These are phyloP conservation scores for Trachelus troglodyta DNA, from an alignment of 2,888 invertebrate genomes.

Conservation along the genomic window DNA sequence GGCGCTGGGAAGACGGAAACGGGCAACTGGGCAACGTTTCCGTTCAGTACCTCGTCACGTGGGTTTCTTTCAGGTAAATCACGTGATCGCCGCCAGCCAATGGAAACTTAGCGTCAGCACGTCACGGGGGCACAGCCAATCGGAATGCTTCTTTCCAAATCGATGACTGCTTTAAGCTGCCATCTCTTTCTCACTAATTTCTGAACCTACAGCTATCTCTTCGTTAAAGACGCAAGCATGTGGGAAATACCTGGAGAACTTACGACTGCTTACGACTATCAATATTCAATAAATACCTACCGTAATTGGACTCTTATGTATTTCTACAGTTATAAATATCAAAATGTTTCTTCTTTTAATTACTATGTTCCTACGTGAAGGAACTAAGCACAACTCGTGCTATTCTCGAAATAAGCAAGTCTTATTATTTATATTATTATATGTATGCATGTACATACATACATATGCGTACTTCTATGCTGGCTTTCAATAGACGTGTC, in stretches of 20 bases:
- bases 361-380: not conserved
- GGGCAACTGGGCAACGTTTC: conserved; percentile 50
- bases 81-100: conserved; percentile 27
- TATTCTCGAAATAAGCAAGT: not conserved
- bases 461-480: not conserved
- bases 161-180: not conserved
- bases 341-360: not conserved
- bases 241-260: not conserved
- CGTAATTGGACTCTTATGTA: not conserved
- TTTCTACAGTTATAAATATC: not conserved
- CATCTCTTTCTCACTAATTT: not conserved
- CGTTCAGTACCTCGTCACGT: conserved; percentile 34
- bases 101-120: conserved; percentile 23
- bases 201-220: not conserved
- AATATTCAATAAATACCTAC: not conserved
- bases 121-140: conserved; percentile 36
- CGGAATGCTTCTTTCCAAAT: not conserved
- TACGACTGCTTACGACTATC: not conserved
- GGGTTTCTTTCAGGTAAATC: conserved; percentile 24
- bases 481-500: not conserved
- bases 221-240: not conserved
- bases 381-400: not conserved
- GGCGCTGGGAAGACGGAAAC: conserved; percentile 62
- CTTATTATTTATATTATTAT: not conserved
- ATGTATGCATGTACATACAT: not conserved